These are phyloP conservation scores for Setipinna tenuifilis DNA, from an alignment of 2,797 vertebrate genomes.

Conservation along the genomic window DNA sequence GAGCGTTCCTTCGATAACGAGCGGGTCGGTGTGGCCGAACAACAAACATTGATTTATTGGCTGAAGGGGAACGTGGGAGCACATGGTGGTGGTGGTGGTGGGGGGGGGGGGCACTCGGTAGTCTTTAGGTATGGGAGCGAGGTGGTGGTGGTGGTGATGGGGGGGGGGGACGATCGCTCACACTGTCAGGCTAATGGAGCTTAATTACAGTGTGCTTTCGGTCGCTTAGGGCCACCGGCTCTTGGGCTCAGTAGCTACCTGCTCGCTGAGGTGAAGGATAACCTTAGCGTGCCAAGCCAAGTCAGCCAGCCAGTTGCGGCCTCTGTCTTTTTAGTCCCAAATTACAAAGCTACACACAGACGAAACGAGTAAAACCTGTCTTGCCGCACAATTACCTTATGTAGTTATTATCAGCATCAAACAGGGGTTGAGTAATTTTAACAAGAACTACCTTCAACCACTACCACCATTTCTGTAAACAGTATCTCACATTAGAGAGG, in stretches of 20 bases:
- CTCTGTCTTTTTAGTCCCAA: too few relatives aligned
- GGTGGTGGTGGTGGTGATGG: not conserved
- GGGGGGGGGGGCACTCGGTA: not conserved
- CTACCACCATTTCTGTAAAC: too few relatives aligned
- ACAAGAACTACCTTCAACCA: too few relatives aligned
- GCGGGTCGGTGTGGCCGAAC: not conserved
- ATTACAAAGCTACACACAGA: too few relatives aligned
- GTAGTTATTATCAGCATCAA: too few relatives aligned
- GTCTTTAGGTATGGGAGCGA: not conserved
- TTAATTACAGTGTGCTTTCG: not conserved
- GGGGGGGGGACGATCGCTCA: conserved; percentile 12
- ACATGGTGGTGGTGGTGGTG: too few relatives aligned
- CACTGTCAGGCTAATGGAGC: conserved; percentile 4
- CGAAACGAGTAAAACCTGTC: too few relatives aligned
- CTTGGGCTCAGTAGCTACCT: not conserved
- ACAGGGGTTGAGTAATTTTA: too few relatives aligned
- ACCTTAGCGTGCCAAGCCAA: conserved; percentile 49
- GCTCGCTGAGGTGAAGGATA: too few relatives aligned
- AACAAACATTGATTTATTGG: not conserved
- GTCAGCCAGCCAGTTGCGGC: not conserved
- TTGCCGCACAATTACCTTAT: too few relatives aligned
- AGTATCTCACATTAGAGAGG: too few relatives aligned
- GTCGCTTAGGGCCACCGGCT: not conserved
- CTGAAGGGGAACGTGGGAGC: not conserved
- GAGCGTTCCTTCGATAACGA: not conserved